A percentile compares a stretch with the other conserved stretches of the same genome.
Conservation (phyloP, 2,888 invertebrate genomes). For the Trachelus tabidus region DNA sequence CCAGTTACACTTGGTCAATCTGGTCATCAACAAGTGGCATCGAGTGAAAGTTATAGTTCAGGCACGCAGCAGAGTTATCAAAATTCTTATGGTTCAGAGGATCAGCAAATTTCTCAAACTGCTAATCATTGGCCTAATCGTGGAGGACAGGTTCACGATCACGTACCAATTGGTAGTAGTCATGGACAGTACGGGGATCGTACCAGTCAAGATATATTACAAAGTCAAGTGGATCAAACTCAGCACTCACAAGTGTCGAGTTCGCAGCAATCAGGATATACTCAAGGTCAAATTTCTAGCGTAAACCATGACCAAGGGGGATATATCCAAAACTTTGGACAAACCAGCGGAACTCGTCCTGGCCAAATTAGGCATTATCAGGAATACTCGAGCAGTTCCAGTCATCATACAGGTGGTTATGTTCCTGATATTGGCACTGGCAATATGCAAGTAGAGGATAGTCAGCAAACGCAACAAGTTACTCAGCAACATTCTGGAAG, state of each 20-base stretch:
- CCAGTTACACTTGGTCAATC: neutral
- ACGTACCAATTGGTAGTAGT: neutral
- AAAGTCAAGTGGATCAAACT: slow-evolving; percentile 1
- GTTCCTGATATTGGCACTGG: neutral
- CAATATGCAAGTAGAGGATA: neutral
- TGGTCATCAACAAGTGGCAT: neutral
- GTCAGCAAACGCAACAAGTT: slow-evolving; percentile 7
- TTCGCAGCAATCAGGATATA: neutral
- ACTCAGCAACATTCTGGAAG: slow-evolving; percentile 1
- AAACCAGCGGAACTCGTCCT: neutral
- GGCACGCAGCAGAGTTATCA: slow-evolving; percentile 9
- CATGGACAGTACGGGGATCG: neutral
- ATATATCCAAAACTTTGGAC: neutral
- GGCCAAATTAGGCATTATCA: slow-evolving; percentile 29
- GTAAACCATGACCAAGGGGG: neutral
- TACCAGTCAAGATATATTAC: neutral
- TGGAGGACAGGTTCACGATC: neutral
- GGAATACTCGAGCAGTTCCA: slow-evolving; percentile 39
- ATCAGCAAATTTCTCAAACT: slow-evolving; percentile 9
- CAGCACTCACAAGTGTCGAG: neutral
- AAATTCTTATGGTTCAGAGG: neutral
- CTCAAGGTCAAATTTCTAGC: neutral
- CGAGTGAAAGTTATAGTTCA: neutral
- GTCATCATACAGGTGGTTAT: slow-evolving; percentile 14
- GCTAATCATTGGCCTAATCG: neutral